These are phyloP conservation scores for Oreochromis aureus DNA, from an alignment of 2,113 vertebrate genomes.

Conservation along the genomic window DNA sequence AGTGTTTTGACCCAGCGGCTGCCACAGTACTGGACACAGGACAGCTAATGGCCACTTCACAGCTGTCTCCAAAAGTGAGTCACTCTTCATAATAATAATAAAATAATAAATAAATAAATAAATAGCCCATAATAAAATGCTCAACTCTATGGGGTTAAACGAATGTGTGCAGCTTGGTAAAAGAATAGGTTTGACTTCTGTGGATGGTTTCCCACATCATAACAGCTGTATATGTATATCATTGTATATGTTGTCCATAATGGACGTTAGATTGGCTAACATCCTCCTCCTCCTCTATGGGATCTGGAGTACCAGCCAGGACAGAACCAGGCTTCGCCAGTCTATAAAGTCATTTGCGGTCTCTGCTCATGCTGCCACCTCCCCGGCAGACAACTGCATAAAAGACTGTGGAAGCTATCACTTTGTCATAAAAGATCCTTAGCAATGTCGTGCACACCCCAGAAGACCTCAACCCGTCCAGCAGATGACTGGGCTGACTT, in stretches of 20 bases:
- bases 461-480: accelerated
- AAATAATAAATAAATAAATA: too few relatives aligned
- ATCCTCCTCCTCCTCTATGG: background rate
- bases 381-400: accelerated
- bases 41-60: accelerated
- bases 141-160: background rate
- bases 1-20: background rate
- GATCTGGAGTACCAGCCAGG: background rate
- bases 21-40: background rate
- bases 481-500: background rate
- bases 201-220: background rate
- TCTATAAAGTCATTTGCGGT: background rate
- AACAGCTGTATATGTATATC: background rate
- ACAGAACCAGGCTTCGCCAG: background rate
- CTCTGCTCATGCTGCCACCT: background rate
- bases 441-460: background rate
- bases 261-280: background rate
- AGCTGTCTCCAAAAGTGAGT: too few relatives aligned
- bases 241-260: background rate
- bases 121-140: background rate
- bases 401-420: background rate
- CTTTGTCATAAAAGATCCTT: background rate
- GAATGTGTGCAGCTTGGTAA: background rate
- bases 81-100: too few relatives aligned
- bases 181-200: background rate